phyloP scores from a whole-genome alignment of 2,797 vertebrate species.

The Manis javanica region DNA sequence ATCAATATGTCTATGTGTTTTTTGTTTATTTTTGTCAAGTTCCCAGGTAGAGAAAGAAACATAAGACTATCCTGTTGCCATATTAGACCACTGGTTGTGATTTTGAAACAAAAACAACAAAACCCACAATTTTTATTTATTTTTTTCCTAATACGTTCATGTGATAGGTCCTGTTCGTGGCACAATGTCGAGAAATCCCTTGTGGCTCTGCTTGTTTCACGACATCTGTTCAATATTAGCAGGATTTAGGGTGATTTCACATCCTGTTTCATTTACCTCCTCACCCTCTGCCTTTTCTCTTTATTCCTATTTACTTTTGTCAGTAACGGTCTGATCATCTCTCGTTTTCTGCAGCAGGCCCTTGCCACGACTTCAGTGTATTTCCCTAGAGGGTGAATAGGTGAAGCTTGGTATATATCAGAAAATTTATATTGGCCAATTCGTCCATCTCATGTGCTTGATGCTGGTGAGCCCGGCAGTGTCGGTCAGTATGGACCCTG shows the following conservation, averaged over 20 bases:
- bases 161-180: neutral
- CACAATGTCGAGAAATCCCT: neutral
- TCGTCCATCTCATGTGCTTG: neutral
- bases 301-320: neutral
- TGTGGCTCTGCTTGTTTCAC: neutral
- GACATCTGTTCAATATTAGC: neutral
- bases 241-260: neutral
- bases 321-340: neutral
- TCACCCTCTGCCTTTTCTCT: neutral
- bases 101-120: neutral
- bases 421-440: neutral
- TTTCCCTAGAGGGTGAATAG: neutral
- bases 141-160: neutral
- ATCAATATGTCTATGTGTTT: neutral
- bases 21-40: neutral
- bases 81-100: neutral
- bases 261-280: neutral
- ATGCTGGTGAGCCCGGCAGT: neutral
- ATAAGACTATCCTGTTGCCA: accelerated
- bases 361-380: neutral
- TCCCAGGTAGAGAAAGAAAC: neutral
- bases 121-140: neutral
- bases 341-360: neutral
- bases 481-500: neutral
- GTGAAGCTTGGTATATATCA: neutral